A percentile compares a stretch with the other conserved stretches of the same genome.
Evolutionary conservation across 1,140 invertebrate genomes (phyloP).

Genomic region (Aleiodes sp.): DNA sequence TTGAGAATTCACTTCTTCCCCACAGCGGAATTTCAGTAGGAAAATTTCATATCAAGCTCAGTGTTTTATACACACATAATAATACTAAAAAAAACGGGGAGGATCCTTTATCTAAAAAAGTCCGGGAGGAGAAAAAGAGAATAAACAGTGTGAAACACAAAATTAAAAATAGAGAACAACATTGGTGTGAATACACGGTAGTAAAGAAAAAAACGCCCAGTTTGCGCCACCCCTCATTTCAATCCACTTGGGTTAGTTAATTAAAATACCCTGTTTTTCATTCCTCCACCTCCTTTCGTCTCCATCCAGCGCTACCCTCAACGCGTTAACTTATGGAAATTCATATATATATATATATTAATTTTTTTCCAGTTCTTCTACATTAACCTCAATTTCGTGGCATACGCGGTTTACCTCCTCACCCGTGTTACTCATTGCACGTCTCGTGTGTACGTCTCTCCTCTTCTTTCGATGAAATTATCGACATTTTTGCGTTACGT

Average conservation of each 20-base stretch:
- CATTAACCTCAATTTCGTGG: background rate
- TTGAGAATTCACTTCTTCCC: background rate
- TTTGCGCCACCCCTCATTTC: background rate
- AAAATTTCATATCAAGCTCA: too few species aligned
- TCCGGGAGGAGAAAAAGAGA: too few species aligned
- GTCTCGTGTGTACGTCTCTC: too few species aligned
- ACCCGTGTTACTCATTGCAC: too few species aligned
- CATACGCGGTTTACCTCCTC: too few species aligned
- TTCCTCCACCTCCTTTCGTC: background rate
- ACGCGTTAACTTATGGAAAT: background rate
- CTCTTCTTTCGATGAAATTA: background rate
- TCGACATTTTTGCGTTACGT: background rate
- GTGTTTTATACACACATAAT: too few species aligned
- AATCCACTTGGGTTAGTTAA: conserved; percentile 7
- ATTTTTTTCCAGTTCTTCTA: background rate
- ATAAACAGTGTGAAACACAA: background rate
- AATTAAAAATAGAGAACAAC: conserved; percentile 2
- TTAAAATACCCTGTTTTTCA: conserved; percentile 6
- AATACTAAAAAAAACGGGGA: too few species aligned
- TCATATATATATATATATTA: too few species aligned
- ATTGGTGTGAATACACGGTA: background rate
- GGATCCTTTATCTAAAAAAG: too few species aligned
- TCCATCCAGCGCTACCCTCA: background rate
- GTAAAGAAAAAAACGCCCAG: background rate
- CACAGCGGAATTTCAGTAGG: too few species aligned